These are phyloP conservation scores for Podarcis raffonei DNA, from an alignment of 2,113 vertebrate genomes.

Conservation along the genomic window DNA sequence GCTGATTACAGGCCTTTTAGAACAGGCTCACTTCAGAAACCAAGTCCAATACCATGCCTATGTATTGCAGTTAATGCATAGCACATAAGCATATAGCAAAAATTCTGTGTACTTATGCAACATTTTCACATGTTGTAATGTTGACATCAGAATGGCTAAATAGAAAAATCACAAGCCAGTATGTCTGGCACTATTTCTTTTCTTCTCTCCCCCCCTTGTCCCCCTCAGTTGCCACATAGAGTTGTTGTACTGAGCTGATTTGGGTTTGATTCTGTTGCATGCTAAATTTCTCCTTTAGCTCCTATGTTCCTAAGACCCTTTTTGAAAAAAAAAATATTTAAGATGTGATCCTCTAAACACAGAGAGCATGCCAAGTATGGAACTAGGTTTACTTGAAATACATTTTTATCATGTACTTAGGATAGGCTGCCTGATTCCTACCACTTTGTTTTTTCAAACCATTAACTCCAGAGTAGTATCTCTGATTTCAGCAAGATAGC, in stretches of 20 bases:
- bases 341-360: background rate
- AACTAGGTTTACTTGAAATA: background rate
- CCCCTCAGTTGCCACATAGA: background rate
- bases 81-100: no score
- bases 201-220: background rate
- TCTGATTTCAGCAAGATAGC: slow-evolving; percentile 11
- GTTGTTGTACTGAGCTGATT: background rate
- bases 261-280: background rate
- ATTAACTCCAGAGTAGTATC: slow-evolving; percentile 9
- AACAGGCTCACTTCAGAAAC: background rate
- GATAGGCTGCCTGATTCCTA: background rate
- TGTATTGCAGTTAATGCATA: no score
- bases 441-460: background rate
- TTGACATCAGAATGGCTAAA: background rate
- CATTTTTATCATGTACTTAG: background rate
- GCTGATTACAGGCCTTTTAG: background rate
- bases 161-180: background rate
- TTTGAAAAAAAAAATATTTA: background rate
- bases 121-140: background rate
- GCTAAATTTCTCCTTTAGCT: background rate
- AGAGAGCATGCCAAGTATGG: background rate
- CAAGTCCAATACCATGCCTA: no score
- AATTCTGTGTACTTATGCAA: background rate
- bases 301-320: no score
- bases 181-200: background rate